Evolutionary conservation across 2,113 vertebrate species (phyloP).

Genomic region (Paramormyrops kingsleyae): DNA sequence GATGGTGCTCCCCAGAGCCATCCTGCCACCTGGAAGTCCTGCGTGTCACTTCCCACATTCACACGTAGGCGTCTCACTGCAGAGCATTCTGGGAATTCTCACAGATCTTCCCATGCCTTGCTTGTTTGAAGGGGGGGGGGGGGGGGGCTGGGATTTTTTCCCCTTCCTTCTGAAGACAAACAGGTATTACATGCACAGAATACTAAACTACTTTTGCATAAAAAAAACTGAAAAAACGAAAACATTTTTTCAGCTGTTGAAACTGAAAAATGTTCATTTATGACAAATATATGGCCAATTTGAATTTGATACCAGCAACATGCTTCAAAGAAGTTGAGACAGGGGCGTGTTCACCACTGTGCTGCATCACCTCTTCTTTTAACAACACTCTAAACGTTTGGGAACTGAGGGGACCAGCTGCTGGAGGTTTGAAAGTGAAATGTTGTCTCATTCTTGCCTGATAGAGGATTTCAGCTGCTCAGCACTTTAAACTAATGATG

Average conservation of each 20-base stretch:
- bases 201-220: neutral
- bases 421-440: neutral
- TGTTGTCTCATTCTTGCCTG: neutral
- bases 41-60: neutral
- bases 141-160: neutral
- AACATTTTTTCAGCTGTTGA: no score
- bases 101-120: neutral
- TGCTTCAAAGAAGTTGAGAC: neutral
- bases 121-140: neutral
- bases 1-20: neutral
- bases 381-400: neutral
- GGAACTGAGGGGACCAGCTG: neutral
- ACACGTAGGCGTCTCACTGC: neutral
- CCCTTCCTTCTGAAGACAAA: neutral
- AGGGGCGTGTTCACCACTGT: no score
- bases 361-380: neutral
- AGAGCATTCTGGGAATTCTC: conserved; percentile 2
- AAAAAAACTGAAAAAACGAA: neutral
- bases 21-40: neutral
- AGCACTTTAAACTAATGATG: no score
- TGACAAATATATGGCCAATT: neutral
- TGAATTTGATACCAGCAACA: no score
- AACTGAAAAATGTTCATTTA: neutral
- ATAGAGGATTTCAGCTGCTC: neutral
- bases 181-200: neutral